Evolutionary conservation across 2,888 invertebrate species (phyloP), one percentile per base, ranked within the genome.

Genomic region (Nomada ruficornis): DNA sequence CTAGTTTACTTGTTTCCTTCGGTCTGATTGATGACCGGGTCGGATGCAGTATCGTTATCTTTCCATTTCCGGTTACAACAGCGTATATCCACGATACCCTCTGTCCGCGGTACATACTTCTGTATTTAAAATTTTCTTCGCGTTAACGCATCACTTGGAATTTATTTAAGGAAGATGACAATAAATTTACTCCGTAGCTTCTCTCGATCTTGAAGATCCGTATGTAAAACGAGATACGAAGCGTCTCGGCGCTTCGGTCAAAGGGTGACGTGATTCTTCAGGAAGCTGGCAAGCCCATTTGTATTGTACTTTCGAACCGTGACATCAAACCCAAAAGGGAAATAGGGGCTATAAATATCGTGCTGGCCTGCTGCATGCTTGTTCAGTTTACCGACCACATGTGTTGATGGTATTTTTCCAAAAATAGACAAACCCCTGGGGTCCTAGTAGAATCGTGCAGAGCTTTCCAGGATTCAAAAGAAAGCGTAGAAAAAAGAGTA

Each of bases 41-140:
- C 59, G 47, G 36, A 36, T 26, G 44, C 26, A 36, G 26, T 18
- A 29, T 80, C 36, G 65, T 82, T 86, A 86, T 86, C 86, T 59
- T 63, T 64, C 9, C 60, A 67, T 82, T 86, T 86, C 86, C 86
- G 86, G 75, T 50, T 70, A 26, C 47, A 54, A 26, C 44, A 42
- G 11, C 42, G 44, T 36, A 47, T 36, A 47, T 55, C 29, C 59
- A 44, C 52, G 52, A 59, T 29, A 54, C 26, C 11, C 47, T 47
- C 47, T 10, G 47, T 15, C 47, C 47, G 7, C 29, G 29, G 29
- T 29, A 29, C 29, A 69, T 60, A 52, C 11, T 3, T 60, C 20
- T 23, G 18, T 50, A 52, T 15, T 26, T 11, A 4, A 57, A 55
- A 18, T 47, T 63, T 52, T 57, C 15, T 10, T 74, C 54, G 2